Evolutionary conservation across 1,140 invertebrate genomes (phyloP).

Genomic region (Samia ricini): DNA sequence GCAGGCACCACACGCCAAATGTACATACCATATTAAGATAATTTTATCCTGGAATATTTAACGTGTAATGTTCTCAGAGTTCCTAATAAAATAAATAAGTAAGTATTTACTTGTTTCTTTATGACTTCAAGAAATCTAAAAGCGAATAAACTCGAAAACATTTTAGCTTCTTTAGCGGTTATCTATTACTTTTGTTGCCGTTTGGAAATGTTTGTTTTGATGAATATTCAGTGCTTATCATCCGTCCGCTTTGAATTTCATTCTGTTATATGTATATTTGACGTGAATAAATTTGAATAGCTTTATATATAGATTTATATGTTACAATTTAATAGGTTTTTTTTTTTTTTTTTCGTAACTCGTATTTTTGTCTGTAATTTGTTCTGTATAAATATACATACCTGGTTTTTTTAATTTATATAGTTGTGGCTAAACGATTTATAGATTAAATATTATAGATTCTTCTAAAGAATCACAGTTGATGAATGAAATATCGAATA

Average conservation of each 20-base stretch:
- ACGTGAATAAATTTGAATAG: conserved; percentile 10
- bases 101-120: too few relatives aligned
- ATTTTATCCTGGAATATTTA: too few relatives aligned
- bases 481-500: too few relatives aligned
- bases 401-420: too few relatives aligned
- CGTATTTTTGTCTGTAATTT: not conserved
- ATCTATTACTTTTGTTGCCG: not conserved
- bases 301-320: not conserved
- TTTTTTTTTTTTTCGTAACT: not conserved
- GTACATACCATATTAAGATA: too few relatives aligned
- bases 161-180: not conserved
- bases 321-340: not conserved
- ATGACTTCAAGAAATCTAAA: not conserved
- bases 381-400: too few relatives aligned
- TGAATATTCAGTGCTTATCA: conserved; percentile 14
- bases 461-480: too few relatives aligned
- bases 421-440: too few relatives aligned
- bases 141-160: not conserved
- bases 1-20: too few relatives aligned
- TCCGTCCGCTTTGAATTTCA: conserved; percentile 3
- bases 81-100: too few relatives aligned
- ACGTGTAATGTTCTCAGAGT: too few relatives aligned
- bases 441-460: too few relatives aligned
- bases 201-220: conserved; percentile 11
- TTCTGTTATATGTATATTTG: conserved; percentile 10